These are phyloP conservation scores for Dipus sagitta DNA, from an alignment of 2,797 vertebrate genomes.

Conservation along the genomic window DNA sequence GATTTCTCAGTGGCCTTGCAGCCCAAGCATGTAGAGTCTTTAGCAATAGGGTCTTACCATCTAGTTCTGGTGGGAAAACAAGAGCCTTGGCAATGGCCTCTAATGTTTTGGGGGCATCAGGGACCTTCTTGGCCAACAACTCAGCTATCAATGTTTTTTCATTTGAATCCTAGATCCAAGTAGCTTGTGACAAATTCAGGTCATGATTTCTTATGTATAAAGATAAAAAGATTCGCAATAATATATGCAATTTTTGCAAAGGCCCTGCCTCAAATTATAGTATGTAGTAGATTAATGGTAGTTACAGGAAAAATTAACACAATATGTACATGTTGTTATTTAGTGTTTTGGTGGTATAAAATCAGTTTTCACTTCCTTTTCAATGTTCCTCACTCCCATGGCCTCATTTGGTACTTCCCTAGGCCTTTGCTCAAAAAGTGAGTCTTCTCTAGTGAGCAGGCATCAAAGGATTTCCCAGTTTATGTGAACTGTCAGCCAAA, in stretches of 20 bases:
- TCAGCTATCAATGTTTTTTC: not conserved
- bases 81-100: no score
- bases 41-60: no score
- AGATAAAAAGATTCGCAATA: not conserved
- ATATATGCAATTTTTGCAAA: not conserved
- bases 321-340: not conserved
- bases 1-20: no score
- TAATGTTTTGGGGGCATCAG: no score
- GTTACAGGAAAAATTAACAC: constrained; percentile 14
- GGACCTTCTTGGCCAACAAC: no score
- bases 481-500: not conserved
- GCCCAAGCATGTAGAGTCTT: no score
- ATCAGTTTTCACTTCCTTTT: not conserved
- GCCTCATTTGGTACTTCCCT: not conserved
- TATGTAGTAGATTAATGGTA: not conserved
- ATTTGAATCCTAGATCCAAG: constrained; percentile 58
- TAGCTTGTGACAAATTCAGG: constrained; percentile 30
- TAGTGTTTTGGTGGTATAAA: not conserved
- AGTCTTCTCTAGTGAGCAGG: not conserved
- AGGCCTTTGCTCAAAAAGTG: constrained; percentile 27
- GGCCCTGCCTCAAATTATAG: not conserved
- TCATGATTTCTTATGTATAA: not conserved
- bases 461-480: not conserved
- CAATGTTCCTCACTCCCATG: not conserved
- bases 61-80: no score